Percentiles rank a stretch among this genome's conserved stretches.
Evolutionary conservation across 2,888 invertebrate species (phyloP).

Genomic region (Caenorhabditis imperialis): DNA sequence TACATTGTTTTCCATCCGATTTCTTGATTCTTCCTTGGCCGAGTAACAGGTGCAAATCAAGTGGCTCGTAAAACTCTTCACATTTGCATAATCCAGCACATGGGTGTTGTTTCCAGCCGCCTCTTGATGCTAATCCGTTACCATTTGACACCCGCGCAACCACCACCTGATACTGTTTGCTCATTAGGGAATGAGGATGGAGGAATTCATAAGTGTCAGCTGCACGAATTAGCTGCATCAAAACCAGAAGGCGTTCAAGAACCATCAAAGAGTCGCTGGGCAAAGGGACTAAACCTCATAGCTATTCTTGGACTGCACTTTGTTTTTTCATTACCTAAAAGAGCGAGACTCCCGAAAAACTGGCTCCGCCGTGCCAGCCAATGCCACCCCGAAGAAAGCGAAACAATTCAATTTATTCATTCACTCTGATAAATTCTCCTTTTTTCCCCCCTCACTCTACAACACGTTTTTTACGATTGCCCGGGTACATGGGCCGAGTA

Average conservation of each 20-base stretch:
- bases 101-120: conserved; percentile 9
- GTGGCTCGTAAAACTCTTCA: conserved; percentile 59
- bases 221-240: too few species aligned
- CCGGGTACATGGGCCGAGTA: conserved; percentile 17
- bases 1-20: too few species aligned
- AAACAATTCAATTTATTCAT: conserved; percentile 45
- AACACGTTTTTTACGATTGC: conserved; percentile 29
- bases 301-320: too few species aligned
- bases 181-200: conserved; percentile 28
- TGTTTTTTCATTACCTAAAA: conserved; percentile 40
- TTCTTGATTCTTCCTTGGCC: background rate
- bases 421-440: conserved; percentile 39
- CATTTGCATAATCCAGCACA: conserved; percentile 52
- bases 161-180: conserved; percentile 51
- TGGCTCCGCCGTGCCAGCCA: conserved; percentile 32
- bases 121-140: conserved; percentile 18
- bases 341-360: conserved; percentile 8
- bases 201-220: conserved; percentile 30
- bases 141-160: conserved; percentile 35
- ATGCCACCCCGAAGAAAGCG: conserved; percentile 38
- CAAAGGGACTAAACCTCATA: too few species aligned
- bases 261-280: too few species aligned
- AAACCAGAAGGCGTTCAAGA: too few species aligned
- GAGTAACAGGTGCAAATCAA: conserved; percentile 56
- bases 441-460: too few species aligned